Evolutionary conservation across 1,140 invertebrate species (phyloP).

Genomic region (Drosophila leontia): DNA sequence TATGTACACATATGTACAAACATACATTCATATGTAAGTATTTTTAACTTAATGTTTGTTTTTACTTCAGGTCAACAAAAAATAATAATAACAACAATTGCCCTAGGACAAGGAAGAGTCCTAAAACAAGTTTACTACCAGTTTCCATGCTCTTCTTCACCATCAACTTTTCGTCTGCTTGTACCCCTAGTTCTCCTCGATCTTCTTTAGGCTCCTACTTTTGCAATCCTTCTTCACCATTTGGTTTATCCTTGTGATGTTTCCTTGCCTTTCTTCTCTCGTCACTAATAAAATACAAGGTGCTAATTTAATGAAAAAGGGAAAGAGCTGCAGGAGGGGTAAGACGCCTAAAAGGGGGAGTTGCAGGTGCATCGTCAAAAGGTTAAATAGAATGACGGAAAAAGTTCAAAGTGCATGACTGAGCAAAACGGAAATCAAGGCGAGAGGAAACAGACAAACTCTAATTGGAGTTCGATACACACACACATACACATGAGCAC

Average conservation of each 20-base stretch:
- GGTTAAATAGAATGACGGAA: conserved; percentile 20
- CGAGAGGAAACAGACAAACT: conserved; percentile 25
- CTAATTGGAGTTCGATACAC: conserved; percentile 51
- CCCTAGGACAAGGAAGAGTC: conserved; percentile 19
- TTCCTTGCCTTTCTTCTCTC: neutral
- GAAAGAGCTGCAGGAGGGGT: no score
- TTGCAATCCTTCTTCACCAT: conserved; percentile 13
- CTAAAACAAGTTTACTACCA: conserved; percentile 30
- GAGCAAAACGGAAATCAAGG: conserved; percentile 55
- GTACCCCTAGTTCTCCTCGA: neutral
- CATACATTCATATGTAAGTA: neutral
- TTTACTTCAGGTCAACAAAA: conserved; percentile 14
- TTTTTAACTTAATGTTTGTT: neutral
- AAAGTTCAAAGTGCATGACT: conserved; percentile 64
- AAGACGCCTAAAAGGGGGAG: neutral
- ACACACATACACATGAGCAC: conserved; percentile 2
- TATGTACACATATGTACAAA: neutral
- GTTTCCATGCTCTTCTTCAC: neutral
- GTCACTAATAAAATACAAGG: neutral
- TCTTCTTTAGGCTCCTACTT: neutral
- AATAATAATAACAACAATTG: conserved; percentile 18
- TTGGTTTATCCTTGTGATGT: neutral
- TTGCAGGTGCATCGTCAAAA: conserved; percentile 9
- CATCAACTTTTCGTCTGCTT: neutral
- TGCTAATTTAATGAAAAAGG: neutral